Base-by-base conservation (phyloP, 2,113 vertebrate species). In the Heterocephalus glaber region DNA sequence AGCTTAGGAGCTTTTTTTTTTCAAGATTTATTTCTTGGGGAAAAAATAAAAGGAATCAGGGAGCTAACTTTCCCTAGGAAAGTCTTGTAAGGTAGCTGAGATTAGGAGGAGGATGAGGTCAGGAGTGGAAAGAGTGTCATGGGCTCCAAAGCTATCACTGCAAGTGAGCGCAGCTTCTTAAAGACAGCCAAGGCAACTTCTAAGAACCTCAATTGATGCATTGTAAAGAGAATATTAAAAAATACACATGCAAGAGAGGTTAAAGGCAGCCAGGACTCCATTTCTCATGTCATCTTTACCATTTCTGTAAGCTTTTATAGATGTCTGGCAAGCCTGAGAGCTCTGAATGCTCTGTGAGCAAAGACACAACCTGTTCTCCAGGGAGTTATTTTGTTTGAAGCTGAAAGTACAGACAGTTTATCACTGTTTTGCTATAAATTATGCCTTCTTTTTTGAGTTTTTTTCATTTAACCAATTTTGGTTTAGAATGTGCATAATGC, bases 391-490 rank as follows among this genome's bases (percentile, higher is more conserved):
- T 79, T 87, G 24, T 85, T 26, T 87, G 41, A 77, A 88, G 6
- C 19, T 38, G 79, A 26, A 88, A 20, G 35, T 85, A 8, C 24
- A 90, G 92, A 93, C 0, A 82, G 12, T 24, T 8, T 66, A 56
- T 89, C 17, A 30, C 19, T 82, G 10, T 85, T 84, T 92, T 90
- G 65, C 19, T 79, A 11, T 26, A 87, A 92, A 58, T 92, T 54
- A 47, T 2, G 81, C 26, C 30, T 66, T 89, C 26, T 92, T 91
- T 49, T 63, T 54, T 90, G 44, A 56, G 52, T 66, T 90, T 35
- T 58, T 95, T 94, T 90, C 60, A 72, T 70, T 79, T 95, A 90
- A 58, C 26, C 26, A 85, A 28, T 91, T 93, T 89, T 85, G 56
- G 12, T 70, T 95, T 90, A 77, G 17, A 66, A 88, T 90, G 33